phyloP scores from a whole-genome alignment of 2,888 invertebrate genomes.

The Endotricha flammealis region DNA sequence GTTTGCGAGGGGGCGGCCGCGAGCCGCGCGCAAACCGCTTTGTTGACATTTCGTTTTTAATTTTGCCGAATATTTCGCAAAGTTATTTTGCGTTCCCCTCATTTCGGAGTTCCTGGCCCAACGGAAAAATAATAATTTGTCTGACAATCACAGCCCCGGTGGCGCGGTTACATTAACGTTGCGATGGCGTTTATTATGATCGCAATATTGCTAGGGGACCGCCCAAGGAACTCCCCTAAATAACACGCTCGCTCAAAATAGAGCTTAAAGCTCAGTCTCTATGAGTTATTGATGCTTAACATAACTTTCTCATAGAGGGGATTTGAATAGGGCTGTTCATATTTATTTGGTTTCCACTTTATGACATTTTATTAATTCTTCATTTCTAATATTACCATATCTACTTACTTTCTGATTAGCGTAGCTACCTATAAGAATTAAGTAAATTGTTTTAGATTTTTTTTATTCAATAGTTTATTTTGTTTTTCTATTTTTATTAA shows the following conservation, averaged over 20 bases:
- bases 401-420: too few relatives aligned
- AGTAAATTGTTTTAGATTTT: too few relatives aligned
- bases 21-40: constrained; percentile 39
- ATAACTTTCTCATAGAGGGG: constrained; percentile 48
- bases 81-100: constrained; percentile 31
- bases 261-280: constrained; percentile 50
- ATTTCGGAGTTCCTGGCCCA: constrained; percentile 29
- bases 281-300: constrained; percentile 58
- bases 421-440: too few relatives aligned
- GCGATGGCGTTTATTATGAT: constrained; percentile 57
- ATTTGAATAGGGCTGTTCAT: constrained; percentile 39
- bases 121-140: constrained; percentile 33
- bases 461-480: too few relatives aligned
- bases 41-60: constrained; percentile 56
- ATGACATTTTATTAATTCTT: too few relatives aligned
- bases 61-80: constrained; percentile 38
- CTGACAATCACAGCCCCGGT: constrained; percentile 24
- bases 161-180: constrained; percentile 38
- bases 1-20: constrained; percentile 22
- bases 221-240: constrained; percentile 43
- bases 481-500: too few relatives aligned
- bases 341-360: too few relatives aligned
- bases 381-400: too few relatives aligned
- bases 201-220: constrained; percentile 46
- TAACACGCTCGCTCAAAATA: constrained; percentile 51